Percentiles rank a stretch among this genome's conserved stretches.
Evolutionary conservation across 2,113 vertebrate genomes (phyloP).

Genomic region (Megaleporinus macrocephalus): DNA sequence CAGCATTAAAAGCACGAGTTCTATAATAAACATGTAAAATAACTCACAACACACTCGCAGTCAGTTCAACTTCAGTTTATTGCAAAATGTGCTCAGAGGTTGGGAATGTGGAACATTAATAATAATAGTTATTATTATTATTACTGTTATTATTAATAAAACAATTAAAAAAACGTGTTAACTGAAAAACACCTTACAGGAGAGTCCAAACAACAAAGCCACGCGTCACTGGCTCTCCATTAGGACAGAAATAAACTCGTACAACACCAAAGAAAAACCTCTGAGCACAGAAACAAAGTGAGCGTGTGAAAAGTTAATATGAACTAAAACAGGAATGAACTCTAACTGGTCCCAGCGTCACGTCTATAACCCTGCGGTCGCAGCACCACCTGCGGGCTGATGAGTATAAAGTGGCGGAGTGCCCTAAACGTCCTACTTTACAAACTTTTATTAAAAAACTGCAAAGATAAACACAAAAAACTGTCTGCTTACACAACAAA

Average conservation of each 20-base stretch:
- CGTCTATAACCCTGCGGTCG: background rate
- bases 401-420: conserved; percentile 72
- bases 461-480: background rate
- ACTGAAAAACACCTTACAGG: background rate
- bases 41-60: background rate
- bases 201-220: background rate
- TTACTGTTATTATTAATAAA: background rate
- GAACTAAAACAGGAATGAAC: no score
- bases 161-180: background rate
- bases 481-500: background rate
- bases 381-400: conserved; percentile 20
- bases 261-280: background rate
- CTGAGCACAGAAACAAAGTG: background rate
- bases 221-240: background rate
- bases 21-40: no score
- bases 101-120: conserved; percentile 38
- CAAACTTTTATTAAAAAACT: conserved; percentile 32
- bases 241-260: background rate
- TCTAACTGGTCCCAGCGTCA: background rate
- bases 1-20: no score
- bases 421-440: conserved; percentile 45
- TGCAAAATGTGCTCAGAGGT: conserved; percentile 42
- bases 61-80: conserved; percentile 28
- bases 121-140: background rate
- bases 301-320: background rate